Base-by-base conservation (phyloP, 2,113 vertebrate species). In the Chaetodon auriga region DNA sequence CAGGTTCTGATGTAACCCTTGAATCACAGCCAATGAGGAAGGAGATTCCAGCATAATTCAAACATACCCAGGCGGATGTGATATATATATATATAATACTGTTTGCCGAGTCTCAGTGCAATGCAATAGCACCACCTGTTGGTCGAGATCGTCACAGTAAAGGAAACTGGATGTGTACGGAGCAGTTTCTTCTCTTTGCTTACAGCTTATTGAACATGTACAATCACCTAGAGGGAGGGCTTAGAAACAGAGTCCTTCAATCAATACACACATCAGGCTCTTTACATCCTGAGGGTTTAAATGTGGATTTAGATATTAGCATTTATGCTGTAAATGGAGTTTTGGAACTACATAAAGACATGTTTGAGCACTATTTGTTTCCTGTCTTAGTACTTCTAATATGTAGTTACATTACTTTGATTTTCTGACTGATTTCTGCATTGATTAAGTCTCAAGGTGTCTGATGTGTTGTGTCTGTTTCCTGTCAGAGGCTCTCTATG, bases 61-160 rank as follows among this genome's bases (percentile, higher is more conserved):
- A 48, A 71, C 68, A 68, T 77, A 73, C 48, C 5, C 8, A 82
- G 69, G 71, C 45, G 18, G 78, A 81, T 72, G 19, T 63, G 55
- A 51, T 64, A 30, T 30, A 30, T 30, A 25, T 46, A 30, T 30
- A 12, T 19, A 10, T 54, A 43, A 48, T 16, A 0, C 63, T 7
- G 36, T 15, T 68, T 15, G 38, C 12, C 9, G 73, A 45, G 75
- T 35, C 48, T 13, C 41, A 46, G 48, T 19, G 23, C 43, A 25
- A 68, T 46, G 58, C 49, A 73, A 68, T 43, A 89, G 87, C 90
- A 54, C 92, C 93, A 85, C 90, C 91, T 92, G 75, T 87, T 92
- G 92, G 92, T 80, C 60, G 11, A 4, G 9, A 62, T 21, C 1
- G 13, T 19, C 43, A 58, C 1, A 23, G 51, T 13, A 30, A 58